Base-by-base conservation (phyloP, 2,888 invertebrate species). In the Desoria tigrina region DNA sequence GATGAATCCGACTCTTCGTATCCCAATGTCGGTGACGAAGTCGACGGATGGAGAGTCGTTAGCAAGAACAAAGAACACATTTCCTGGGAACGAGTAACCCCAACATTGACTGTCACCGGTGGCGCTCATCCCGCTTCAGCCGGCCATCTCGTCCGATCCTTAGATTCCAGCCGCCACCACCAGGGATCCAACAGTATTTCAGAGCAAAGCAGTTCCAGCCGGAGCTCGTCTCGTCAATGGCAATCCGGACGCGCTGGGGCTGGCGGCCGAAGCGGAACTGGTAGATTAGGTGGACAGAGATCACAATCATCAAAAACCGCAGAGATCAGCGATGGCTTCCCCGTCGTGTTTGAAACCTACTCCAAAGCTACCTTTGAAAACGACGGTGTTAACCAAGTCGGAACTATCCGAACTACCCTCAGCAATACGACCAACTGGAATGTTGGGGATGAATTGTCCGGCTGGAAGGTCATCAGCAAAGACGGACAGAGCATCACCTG, bases 401-500 rank as follows among this genome's bases (percentile, higher is more conserved):
- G 63, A 16, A 56, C 50, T 21, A 54, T 57, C 2, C 9, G 63
- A 1, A 57, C 63, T 26, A 57, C 37, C 6, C 24, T 57, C 14
- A 50, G 49, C 6, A 55, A 63, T 23, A 51, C 49, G 4, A 57
- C 49, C 27, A 27, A 37, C 1, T 63, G 57, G 57, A 50, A 39
- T n/a, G 27, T 63, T 23, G 63, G 63, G 9, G 63, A 63, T 50
- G 63, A 57, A 24, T 18, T 63, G 0, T 45, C 50, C 9, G 63
- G 63, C 2, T 63, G 63, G 63, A 50, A 27, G 24, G 63, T 63
- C 18, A 57, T 63, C 14, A 51, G 63, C 16, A 57, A 51, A 18
- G 63, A 63, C 18, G 42, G 50, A 26, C 18, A 57, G 16, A 57
- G 63, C 18, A 49, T 63, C 27, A 56, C 57, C n/a, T 63, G 63